Conservation (phyloP, 2,888 invertebrate species). For the Brachypalpus laphriformis region DNA sequence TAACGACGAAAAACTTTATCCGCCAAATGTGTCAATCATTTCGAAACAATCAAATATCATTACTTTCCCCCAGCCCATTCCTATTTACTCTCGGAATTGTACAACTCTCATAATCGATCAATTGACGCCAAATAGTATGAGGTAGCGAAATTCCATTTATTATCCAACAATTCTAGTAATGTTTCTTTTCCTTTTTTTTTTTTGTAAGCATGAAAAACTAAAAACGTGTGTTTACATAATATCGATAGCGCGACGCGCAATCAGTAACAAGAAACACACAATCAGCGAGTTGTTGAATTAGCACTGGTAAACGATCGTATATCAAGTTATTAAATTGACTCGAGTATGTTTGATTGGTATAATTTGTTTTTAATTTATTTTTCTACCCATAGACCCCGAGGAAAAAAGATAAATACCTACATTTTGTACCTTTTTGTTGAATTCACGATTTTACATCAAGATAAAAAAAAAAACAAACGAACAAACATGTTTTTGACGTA, state of each 20-base stretch:
- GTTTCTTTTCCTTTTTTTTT: neutral
- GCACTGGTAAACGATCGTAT: constrained; percentile 25
- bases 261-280: constrained; percentile 15
- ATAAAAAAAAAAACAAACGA: neutral
- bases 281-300: constrained; percentile 25
- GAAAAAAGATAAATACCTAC: neutral
- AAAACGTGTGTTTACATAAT: constrained; percentile 30
- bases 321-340: constrained; percentile 45
- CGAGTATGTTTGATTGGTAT: constrained; percentile 43
- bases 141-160: constrained; percentile 12
- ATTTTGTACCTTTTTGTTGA: neutral
- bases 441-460: neutral
- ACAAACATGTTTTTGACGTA: neutral
- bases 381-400: neutral
- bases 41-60: neutral
- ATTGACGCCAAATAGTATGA: neutral
- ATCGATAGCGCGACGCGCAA: constrained; percentile 16
- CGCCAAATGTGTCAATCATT: neutral
- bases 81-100: neutral
- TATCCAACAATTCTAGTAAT: neutral
- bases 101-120: neutral
- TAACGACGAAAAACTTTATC: neutral
- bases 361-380: constrained; percentile 47
- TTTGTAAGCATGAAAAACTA: constrained; percentile 2
- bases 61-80: no score